Evolutionary conservation across 2,113 vertebrate species (phyloP).

Genomic region (Stomatorhinus ivindoensis): DNA sequence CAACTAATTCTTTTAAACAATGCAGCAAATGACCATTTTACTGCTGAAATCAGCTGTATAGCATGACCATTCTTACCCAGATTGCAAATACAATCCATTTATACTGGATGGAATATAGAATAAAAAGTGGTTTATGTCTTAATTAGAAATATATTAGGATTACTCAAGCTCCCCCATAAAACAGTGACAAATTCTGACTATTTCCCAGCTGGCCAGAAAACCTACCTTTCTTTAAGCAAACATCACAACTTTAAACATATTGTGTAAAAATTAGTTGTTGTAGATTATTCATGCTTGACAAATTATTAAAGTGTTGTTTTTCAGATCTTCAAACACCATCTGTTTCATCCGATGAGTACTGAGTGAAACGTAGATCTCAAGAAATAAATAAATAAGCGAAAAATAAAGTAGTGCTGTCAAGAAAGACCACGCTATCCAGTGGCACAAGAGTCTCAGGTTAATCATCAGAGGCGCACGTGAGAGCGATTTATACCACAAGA

Average conservation of each 20-base stretch:
- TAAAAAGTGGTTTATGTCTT: neutral
- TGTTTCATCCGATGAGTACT: conserved; percentile 24
- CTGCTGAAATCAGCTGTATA: neutral
- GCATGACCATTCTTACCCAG: neutral
- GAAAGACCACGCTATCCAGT: neutral
- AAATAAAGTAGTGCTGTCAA: neutral
- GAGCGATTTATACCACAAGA: too few relatives aligned
- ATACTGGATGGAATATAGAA: neutral
- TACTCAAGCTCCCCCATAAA: neutral
- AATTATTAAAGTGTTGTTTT: conserved; percentile 14
- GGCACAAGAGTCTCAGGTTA: neutral
- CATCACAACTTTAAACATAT: conserved; percentile 7
- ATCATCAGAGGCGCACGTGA: neutral
- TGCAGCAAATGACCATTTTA: neutral
- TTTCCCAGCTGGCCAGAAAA: neutral
- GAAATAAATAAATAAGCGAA: neutral
- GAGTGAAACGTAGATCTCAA: conserved; percentile 5
- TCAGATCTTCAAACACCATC: conserved; percentile 24
- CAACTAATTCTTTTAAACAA: neutral
- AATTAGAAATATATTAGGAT: neutral
- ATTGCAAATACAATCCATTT: neutral
- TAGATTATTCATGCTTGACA: conserved; percentile 18
- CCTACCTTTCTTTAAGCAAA: neutral
- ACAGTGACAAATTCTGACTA: neutral
- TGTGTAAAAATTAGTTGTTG: conserved; percentile 19